Base-by-base conservation (phyloP, 2,888 invertebrate species). In the Acronicta alni region DNA sequence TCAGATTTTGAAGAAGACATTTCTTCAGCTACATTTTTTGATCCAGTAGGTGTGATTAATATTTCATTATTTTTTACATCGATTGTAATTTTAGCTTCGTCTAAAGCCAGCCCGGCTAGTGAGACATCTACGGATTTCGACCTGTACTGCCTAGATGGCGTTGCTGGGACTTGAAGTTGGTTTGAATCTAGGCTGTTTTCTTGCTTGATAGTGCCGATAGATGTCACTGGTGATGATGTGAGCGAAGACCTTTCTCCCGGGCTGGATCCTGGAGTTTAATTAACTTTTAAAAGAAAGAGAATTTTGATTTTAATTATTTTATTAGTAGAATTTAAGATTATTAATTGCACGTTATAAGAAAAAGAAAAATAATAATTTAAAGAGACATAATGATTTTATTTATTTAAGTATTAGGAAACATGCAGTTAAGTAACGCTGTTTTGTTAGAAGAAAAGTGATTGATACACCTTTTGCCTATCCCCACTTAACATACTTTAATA, bases 111-210 rank as follows among this genome's bases (percentile, higher is more conserved):
- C 1, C 88, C 88, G 2, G 89, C 80, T 2, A 94, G 85, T 1
- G 94, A 90, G 1, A 95, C 93, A 65, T 95, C 95, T 2, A 95
- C 94, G 0, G 95, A 95, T 83, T 94, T 95, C 0, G 95, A 95
- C 37, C 95, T 85, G 67, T 87, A 89, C 67, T 95, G 95, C 60
- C 94, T 89, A 35, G 89, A 86, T 57, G 90, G 90, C 16, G 88
- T 82, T 56, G 83, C 58, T 14, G 93, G 93, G 14, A 92, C 83
- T 64, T 87, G 85, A 0, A 93, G 81, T 76, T 93, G 93, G 74
- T 92, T 91, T 2, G 85, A 57, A 17, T 92, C 93, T 7, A 77
- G 43, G 61, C 54, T 77, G 6, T 57, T 61, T 7, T 91, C 89
- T 72, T 86, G 89, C 67, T 90, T 93, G 60, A 87, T 86, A 3